Conservation (phyloP, 2,888 invertebrate genomes). For the Drosophila kuntzei region DNA sequence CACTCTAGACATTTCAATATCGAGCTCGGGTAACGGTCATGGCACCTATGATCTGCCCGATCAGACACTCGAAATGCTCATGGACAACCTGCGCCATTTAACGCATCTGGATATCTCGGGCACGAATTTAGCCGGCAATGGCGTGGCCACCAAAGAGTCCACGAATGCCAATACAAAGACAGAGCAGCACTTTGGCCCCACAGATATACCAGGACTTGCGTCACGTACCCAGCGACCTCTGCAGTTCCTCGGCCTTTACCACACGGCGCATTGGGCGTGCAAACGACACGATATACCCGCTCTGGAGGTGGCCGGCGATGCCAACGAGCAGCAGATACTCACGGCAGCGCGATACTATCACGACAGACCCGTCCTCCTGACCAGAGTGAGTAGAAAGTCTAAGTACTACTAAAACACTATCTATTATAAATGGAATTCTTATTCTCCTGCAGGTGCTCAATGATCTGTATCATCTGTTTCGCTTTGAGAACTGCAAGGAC, state of each 20-base stretch:
- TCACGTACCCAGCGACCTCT: conserved; percentile 91
- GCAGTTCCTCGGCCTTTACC: conserved; percentile 96
- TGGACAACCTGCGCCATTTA: conserved; percentile 90
- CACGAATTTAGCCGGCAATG: conserved; percentile 96
- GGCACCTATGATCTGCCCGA: conserved; percentile 92
- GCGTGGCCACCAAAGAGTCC: conserved; percentile 88
- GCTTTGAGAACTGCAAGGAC: conserved; percentile 92
- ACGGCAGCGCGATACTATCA: conserved; percentile 93
- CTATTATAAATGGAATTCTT: not conserved
- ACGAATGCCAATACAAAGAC: conserved; percentile 71
- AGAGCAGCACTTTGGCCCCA: conserved; percentile 69
- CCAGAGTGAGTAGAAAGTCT: conserved; percentile 79
- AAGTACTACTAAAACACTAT: not conserved
- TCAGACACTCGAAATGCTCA: conserved; percentile 88
- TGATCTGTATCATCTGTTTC: conserved; percentile 94
- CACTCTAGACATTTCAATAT: conserved; percentile 94
- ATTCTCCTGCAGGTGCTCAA: conserved; percentile 90
- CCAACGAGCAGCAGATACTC: conserved; percentile 95
- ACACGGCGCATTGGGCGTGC: conserved; percentile 95
- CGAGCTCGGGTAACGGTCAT: conserved; percentile 87
- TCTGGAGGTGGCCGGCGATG: conserved; percentile 95
- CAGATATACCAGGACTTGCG: conserved; percentile 95
- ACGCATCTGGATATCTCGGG: conserved; percentile 97
- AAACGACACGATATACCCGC: conserved; percentile 96
- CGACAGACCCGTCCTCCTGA: conserved; percentile 93